A percentile compares a stretch with the other conserved stretches of the same genome.
phyloP scores from a whole-genome alignment of 1,140 invertebrate genomes.

The Hyphantria cunea region DNA sequence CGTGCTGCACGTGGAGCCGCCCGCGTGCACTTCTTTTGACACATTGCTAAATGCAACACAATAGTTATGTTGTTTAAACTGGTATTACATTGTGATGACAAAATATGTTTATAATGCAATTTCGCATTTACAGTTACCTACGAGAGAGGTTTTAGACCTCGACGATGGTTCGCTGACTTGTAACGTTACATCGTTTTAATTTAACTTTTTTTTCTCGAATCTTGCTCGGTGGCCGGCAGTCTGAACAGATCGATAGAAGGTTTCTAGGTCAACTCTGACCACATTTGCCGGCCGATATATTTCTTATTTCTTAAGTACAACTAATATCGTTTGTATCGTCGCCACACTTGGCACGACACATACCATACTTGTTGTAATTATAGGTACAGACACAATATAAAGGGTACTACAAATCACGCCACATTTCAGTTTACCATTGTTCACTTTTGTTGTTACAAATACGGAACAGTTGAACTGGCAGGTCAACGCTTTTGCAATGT shows the following conservation, averaged over 20 bases:
- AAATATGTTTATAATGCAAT: constrained; percentile 13
- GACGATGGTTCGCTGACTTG: constrained; percentile 28
- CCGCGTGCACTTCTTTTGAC: constrained; percentile 30
- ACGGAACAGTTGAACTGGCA: constrained; percentile 34
- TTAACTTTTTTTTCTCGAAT: constrained; percentile 28
- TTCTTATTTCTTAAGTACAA: constrained; percentile 11
- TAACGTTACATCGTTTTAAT: constrained; percentile 32
- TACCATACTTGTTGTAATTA: background rate
- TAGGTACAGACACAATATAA: background rate
- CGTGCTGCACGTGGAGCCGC: constrained; percentile 42
- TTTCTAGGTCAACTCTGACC: constrained; percentile 37
- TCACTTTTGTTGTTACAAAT: constrained; percentile 38
- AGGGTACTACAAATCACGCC: constrained; percentile 18
- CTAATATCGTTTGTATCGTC: constrained; percentile 1
- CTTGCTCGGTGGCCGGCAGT: constrained; percentile 16
- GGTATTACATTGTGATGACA: constrained; percentile 9
- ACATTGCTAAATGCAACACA: constrained; percentile 33
- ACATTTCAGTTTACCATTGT: constrained; percentile 38
- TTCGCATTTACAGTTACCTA: constrained; percentile 28
- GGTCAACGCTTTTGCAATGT: constrained; percentile 47
- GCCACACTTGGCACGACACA: background rate
- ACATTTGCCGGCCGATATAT: constrained; percentile 23
- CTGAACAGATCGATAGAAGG: constrained; percentile 31
- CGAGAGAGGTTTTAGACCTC: constrained; percentile 24
- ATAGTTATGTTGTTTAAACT: constrained; percentile 21